phyloP scores from a whole-genome alignment of 2,113 vertebrate genomes.

The Hypomesus transpacificus region DNA sequence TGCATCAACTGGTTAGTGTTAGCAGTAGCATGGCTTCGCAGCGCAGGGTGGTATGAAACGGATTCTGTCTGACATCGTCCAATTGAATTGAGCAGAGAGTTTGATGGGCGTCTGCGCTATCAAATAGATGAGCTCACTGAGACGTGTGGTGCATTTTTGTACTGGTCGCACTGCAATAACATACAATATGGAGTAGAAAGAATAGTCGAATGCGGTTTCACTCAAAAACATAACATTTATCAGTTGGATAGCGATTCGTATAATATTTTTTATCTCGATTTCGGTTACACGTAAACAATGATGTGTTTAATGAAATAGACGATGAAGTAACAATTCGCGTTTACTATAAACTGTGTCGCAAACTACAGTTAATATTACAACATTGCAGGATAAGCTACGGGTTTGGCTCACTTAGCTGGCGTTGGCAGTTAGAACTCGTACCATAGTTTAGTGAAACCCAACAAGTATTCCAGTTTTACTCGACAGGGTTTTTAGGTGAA shows the following conservation, averaged over 20 bases:
- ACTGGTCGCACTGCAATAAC: not conserved
- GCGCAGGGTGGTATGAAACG: not conserved
- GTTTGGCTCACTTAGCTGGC: not conserved
- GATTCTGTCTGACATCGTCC: conserved; percentile 14
- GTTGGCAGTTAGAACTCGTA: not conserved
- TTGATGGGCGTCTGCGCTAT: conserved; percentile 24
- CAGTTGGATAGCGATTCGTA: not conserved
- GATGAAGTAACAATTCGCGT: too few relatives aligned
- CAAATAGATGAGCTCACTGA: conserved; percentile 35
- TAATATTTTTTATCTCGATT: too few relatives aligned
- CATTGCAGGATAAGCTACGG: too few relatives aligned
- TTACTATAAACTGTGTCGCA: too few relatives aligned
- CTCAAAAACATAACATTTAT: not conserved
- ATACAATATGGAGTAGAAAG: not conserved
- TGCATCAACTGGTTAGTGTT: not conserved
- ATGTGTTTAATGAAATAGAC: not conserved
- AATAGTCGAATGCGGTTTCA: not conserved
- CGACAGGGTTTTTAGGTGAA: conserved; percentile 51
- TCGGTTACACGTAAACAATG: not conserved
- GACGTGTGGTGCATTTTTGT: not conserved
- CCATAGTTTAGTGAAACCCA: too few relatives aligned
- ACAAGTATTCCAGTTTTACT: too few relatives aligned
- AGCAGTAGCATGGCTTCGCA: not conserved
- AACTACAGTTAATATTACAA: too few relatives aligned
- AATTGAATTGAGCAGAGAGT: conserved; percentile 26